Conservation (phyloP, 2,888 invertebrate species). For the Gibbula magus region DNA sequence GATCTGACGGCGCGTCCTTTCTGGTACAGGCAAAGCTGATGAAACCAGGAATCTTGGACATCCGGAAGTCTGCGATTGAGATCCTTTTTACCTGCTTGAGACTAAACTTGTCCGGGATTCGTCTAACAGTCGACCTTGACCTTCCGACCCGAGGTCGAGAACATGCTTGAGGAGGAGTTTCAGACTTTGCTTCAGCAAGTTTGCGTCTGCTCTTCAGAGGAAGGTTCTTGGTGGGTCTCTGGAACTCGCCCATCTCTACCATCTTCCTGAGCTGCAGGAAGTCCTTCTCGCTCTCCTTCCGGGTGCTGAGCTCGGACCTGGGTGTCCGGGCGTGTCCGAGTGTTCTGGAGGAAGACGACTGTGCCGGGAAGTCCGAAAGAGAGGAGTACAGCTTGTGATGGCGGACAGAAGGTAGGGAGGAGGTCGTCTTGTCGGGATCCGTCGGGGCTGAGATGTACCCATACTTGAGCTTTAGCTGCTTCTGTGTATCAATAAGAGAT, state of each 20-base stretch:
- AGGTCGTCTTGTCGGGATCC: background rate
- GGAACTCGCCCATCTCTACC: constrained; percentile 12
- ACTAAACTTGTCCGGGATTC: background rate
- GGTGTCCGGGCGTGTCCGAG: background rate
- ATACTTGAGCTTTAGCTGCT: background rate
- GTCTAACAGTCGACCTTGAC: background rate
- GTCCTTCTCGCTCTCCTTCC: background rate
- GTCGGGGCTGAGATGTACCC: background rate
- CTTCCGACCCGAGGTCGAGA: background rate
- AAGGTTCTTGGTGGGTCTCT: background rate
- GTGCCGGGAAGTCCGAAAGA: background rate
- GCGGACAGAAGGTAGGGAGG: background rate
- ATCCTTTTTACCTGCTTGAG: background rate
- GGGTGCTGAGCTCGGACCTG: background rate
- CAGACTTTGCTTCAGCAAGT: background rate
- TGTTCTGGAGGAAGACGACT: background rate
- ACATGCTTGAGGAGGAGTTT: background rate
- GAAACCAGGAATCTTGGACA: background rate
- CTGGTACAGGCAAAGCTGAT: background rate
- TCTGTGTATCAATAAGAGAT: background rate
- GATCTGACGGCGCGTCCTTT: background rate
- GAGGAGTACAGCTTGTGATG: background rate
- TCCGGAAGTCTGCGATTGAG: constrained; percentile 17
- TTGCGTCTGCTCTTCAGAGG: background rate
- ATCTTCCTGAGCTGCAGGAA: background rate